Conservation (phyloP, 1,140 invertebrate species). For the Formica selysi region DNA sequence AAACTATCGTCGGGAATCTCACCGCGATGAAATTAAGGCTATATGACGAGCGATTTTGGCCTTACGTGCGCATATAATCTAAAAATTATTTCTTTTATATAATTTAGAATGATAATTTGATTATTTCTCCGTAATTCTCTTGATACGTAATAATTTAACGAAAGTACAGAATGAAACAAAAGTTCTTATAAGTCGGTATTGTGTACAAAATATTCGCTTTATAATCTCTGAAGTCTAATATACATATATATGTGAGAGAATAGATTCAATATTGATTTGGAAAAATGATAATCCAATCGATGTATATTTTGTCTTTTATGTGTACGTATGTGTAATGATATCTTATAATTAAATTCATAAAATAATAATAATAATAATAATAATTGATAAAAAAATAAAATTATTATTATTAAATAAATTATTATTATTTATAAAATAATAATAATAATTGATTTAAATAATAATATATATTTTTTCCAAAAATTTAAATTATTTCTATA, state of each 20-base stretch:
- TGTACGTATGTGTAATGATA: neutral
- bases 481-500: neutral
- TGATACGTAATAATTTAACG: neutral
- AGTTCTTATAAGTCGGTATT: neutral
- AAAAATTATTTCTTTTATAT: neutral
- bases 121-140: neutral
- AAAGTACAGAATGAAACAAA: neutral
- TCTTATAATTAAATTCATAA: neutral
- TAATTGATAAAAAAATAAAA: too few species aligned
- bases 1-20: conserved; percentile 37
- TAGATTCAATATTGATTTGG: neutral
- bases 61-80: neutral
- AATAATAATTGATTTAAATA: neutral
- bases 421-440: too few species aligned
- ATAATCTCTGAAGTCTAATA: neutral
- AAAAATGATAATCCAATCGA: neutral
- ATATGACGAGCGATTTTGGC: conserved; percentile 4
- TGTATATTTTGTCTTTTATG: neutral
- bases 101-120: neutral
- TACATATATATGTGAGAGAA: neutral
- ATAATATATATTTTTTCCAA: neutral
- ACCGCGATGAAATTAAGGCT: neutral
- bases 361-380: too few species aligned
- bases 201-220: neutral
- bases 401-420: too few species aligned